These are phyloP conservation scores for Umimayanthus kanabou DNA, from an alignment of 92 coral and sea anemone species.

Conservation along the genomic window DNA sequence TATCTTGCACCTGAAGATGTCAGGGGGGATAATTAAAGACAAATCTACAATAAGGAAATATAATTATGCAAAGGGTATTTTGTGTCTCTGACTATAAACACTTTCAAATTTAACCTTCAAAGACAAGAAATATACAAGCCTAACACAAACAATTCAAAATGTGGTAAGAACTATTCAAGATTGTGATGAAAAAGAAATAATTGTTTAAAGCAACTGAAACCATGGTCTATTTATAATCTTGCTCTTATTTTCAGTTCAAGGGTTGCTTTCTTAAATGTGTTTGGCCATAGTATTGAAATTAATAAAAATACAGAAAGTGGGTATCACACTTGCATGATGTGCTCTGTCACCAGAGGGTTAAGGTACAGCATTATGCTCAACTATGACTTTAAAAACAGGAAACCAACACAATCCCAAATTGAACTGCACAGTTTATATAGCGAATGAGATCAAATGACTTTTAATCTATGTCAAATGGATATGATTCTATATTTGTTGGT, in stretches of 20 bases:
- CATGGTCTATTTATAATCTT: too few species aligned
- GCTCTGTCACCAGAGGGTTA: too few species aligned
- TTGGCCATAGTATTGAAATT: too few species aligned
- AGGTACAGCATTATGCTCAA: not conserved
- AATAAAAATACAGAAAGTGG: too few species aligned
- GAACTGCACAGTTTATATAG: not conserved
- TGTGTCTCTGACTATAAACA: conserved; percentile 25
- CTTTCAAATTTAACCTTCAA: conserved; percentile 18
- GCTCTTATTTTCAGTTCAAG: too few species aligned
- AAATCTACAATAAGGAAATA: not conserved
- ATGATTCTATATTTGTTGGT: not conserved
- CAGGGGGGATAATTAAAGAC: conserved; percentile 1
- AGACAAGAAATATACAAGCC: not conserved
- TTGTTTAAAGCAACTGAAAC: too few species aligned
- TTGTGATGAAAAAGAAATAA: too few species aligned
- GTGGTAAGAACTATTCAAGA: not conserved
- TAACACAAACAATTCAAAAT: not conserved
- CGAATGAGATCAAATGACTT: not conserved
- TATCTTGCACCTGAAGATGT: not conserved
- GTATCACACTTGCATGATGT: too few species aligned
- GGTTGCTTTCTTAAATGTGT: too few species aligned
- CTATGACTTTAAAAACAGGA: not conserved
- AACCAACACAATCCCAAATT: not conserved
- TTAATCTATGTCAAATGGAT: conserved; percentile 12
- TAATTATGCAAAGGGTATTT: conserved; percentile 2